Evolutionary conservation across 2,888 invertebrate genomes (phyloP).

Genomic region (Stenchaetothrips biformis): DNA sequence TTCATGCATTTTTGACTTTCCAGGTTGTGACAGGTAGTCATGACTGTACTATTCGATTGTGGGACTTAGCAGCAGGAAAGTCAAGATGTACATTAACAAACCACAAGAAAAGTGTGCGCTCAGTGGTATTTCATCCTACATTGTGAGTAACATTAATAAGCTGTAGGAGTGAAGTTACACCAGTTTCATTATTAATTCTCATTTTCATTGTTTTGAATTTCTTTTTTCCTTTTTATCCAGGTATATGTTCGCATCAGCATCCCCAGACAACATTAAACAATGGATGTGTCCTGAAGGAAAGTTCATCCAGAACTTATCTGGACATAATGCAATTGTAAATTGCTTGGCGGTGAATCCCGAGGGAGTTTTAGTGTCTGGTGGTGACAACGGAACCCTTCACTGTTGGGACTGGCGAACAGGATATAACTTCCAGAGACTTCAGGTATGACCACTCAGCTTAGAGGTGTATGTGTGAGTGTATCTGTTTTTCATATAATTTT

Average conservation of each 20-base stretch:
- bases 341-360: constrained; percentile 92
- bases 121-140: constrained; percentile 71
- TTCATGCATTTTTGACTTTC: constrained; percentile 36
- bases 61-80: constrained; percentile 96
- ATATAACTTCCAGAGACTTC: constrained; percentile 93
- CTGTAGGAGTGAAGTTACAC: not conserved
- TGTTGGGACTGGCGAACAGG: constrained; percentile 99
- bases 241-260: constrained; percentile 95
- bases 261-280: constrained; percentile 98
- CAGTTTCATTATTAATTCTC: not conserved
- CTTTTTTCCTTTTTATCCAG: constrained; percentile 42
- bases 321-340: constrained; percentile 96
- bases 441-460: constrained; percentile 47
- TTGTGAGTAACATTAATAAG: constrained; percentile 47
- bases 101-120: constrained; percentile 92
- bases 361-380: constrained; percentile 94
- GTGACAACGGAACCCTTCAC: constrained; percentile 95
- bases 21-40: constrained; percentile 88
- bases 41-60: constrained; percentile 92
- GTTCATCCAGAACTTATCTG: constrained; percentile 93
- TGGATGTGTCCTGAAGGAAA: constrained; percentile 98
- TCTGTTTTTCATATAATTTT: constrained; percentile 11
- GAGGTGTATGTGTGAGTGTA: not conserved
- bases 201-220: constrained; percentile 14
- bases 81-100: constrained; percentile 92